phyloP scores from a whole-genome alignment of 2,888 invertebrate species.

The Orthonevra nobilis region DNA sequence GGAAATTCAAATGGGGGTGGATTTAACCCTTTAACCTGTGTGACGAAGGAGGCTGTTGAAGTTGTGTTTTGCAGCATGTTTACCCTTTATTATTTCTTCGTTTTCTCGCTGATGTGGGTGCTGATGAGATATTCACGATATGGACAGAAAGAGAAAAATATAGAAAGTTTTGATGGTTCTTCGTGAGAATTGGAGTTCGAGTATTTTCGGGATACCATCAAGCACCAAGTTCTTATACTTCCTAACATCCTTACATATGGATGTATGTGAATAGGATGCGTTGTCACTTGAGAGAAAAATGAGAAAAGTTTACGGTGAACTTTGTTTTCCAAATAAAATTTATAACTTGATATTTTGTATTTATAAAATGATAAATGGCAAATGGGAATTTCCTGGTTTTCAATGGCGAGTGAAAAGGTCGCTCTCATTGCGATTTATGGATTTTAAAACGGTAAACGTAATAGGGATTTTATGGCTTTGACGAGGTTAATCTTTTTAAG shows the following conservation, averaged over 20 bases:
- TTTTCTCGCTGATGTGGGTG: conserved; percentile 38
- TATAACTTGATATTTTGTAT: conserved; percentile 56
- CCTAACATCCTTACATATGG: too few relatives aligned
- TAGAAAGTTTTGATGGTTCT: conserved; percentile 26
- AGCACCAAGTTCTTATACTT: conserved; percentile 11
- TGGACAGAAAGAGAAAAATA: not conserved
- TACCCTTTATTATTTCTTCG: conserved; percentile 39
- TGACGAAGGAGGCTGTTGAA: not conserved
- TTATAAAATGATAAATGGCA: conserved; percentile 52
- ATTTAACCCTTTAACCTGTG: conserved; percentile 65
- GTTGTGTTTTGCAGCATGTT: conserved; percentile 25
- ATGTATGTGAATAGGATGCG: too few relatives aligned
- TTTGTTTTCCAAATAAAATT: conserved; percentile 65
- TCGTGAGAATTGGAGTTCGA: conserved; percentile 53
- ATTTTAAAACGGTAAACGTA: conserved; percentile 5
- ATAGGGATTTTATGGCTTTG: conserved; percentile 11
- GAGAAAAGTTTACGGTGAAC: conserved; percentile 60
- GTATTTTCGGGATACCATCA: conserved; percentile 19
- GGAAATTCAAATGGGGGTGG: conserved; percentile 47
- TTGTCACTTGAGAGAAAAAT: conserved; percentile 63
- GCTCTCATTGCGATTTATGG: conserved; percentile 20
- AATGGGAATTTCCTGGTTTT: conserved; percentile 15
- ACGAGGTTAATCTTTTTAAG: too few relatives aligned
- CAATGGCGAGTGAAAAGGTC: conserved; percentile 17
- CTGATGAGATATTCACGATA: conserved; percentile 39